Evolutionary conservation across 2,113 vertebrate species (phyloP).

Genomic region (Porphyrio hochstetteri): DNA sequence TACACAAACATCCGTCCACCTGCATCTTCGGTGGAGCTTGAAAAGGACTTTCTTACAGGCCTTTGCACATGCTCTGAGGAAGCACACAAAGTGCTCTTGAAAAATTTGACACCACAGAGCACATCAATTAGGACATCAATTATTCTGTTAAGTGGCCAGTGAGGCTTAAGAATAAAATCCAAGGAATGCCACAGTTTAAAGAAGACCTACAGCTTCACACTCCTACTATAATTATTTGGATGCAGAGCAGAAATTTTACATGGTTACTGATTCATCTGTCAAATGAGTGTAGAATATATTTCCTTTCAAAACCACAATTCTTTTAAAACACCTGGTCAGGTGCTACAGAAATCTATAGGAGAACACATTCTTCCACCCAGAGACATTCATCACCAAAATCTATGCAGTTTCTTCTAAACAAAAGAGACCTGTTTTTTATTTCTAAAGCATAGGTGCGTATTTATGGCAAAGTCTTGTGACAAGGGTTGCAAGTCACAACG

Average conservation of each 20-base stretch:
- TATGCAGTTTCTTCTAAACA: not conserved
- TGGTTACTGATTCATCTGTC: not conserved
- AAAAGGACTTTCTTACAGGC: not conserved
- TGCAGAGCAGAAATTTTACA: not conserved
- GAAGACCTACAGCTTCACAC: not conserved
- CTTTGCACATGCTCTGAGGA: not conserved
- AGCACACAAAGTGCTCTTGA: not conserved
- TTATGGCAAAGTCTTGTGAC: not conserved
- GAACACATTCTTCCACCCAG: not conserved
- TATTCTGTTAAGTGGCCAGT: not conserved
- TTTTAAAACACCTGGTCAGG: not conserved
- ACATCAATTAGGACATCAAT: not conserved
- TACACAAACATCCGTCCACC: not conserved
- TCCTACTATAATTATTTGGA: not conserved
- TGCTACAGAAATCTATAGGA: not conserved
- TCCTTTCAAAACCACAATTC: not conserved
- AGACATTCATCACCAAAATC: not conserved
- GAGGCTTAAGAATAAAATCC: not conserved
- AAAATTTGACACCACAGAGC: not conserved
- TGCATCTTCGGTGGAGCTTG: not conserved
- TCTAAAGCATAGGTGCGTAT: rapidly evolving
- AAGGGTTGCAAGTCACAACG: not conserved
- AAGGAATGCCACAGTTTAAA: not conserved
- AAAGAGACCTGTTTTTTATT: not conserved
- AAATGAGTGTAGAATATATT: not conserved